Evolutionary conservation across 1,140 invertebrate species (phyloP).

Genomic region (Philotrypesis tridentata): DNA sequence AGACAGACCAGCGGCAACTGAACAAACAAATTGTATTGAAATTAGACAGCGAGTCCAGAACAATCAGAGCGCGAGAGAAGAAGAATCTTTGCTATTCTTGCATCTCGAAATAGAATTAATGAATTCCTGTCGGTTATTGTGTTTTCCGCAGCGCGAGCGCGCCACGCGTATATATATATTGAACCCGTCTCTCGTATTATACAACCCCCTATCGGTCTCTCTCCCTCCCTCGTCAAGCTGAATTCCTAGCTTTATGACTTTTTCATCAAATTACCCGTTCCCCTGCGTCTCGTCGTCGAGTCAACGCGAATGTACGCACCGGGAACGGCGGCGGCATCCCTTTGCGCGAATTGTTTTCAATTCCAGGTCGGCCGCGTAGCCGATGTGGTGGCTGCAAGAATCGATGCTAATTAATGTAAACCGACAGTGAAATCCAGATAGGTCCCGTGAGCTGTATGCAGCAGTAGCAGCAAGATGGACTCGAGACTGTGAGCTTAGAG

Average conservation of each 20-base stretch:
- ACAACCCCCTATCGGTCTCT: too few species aligned
- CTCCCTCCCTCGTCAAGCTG: neutral
- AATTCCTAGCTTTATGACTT: conserved; percentile 40
- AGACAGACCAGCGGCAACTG: too few species aligned
- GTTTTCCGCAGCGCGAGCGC: neutral
- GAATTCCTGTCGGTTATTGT: conserved; percentile 36
- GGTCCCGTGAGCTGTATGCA: too few species aligned
- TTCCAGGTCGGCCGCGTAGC: too few species aligned
- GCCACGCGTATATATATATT: neutral
- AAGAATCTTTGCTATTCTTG: neutral
- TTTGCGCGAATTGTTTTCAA: neutral
- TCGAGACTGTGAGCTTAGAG: too few species aligned
- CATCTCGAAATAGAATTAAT: conserved; percentile 37
- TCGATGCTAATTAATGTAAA: too few species aligned
- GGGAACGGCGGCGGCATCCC: neutral
- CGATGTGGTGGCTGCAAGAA: too few species aligned
- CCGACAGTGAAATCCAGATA: too few species aligned
- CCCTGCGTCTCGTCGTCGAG: neutral
- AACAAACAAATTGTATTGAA: too few species aligned
- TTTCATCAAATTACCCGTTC: conserved; percentile 22
- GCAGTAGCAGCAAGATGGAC: too few species aligned
- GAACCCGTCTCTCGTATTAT: neutral
- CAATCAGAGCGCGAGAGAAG: neutral
- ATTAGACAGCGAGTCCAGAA: neutral
- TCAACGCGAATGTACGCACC: neutral